Conservation (phyloP, 2,797 vertebrate species). For the Erethizon dorsatum region DNA sequence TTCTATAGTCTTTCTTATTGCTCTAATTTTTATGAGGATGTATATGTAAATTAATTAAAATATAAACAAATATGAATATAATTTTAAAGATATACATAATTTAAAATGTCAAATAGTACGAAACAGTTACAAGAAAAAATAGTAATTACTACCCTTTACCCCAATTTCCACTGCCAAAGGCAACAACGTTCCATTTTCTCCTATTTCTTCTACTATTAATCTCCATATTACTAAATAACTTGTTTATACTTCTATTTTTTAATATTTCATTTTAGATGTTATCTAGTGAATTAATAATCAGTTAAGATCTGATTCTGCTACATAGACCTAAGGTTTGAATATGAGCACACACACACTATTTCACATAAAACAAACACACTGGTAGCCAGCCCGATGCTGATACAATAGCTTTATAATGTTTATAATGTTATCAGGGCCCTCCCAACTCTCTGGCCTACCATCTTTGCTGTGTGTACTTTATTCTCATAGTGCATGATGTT, state of each 20-base stretch:
- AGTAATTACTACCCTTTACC: conserved; percentile 31
- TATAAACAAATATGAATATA: not conserved
- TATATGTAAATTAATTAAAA: conserved; percentile 52
- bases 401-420: not conserved
- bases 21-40: conserved; percentile 21
- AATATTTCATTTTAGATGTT: conserved; percentile 65
- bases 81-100: conserved; percentile 42
- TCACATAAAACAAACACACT: not conserved
- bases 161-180: not conserved
- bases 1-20: not conserved
- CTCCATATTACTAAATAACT: conserved; percentile 46
- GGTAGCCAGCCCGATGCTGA: not conserved
- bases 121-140: conserved; percentile 35
- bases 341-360: conserved; percentile 3
- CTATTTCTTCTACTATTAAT: conserved; percentile 3
- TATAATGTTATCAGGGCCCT: not conserved
- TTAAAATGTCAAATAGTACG: conserved; percentile 56
- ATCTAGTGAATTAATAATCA: conserved; percentile 24
- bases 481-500: not conserved
- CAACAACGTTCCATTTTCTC: conserved; percentile 34
- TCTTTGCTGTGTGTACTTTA: not conserved
- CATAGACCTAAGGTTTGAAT: not conserved
- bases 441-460: not conserved
- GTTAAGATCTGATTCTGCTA: conserved; percentile 29
- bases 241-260: not conserved